A percentile compares a stretch with the other conserved stretches of the same genome.
phyloP scores from a whole-genome alignment of 1,140 invertebrate species.

The Dendrolimus kikuchii region DNA sequence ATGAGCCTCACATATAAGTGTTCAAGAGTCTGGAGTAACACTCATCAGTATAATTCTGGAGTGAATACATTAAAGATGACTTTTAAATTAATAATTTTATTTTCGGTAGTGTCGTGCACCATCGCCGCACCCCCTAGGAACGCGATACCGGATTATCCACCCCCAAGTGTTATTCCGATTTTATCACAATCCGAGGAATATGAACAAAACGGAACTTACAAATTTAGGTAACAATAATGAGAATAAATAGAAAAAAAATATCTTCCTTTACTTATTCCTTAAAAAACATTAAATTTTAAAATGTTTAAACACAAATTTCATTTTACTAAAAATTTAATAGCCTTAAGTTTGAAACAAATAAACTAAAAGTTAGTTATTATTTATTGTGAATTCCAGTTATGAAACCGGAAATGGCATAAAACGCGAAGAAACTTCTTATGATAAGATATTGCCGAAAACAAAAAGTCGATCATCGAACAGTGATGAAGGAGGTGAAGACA shows the following conservation, averaged over 20 bases:
- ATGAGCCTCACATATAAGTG: slow-evolving; percentile 70
- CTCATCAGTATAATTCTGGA: slow-evolving; percentile 48
- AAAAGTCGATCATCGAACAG: slow-evolving; percentile 33
- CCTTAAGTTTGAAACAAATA: not conserved
- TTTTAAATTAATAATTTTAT: slow-evolving; percentile 34
- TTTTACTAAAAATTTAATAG: slow-evolving; percentile 7
- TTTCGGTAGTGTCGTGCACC: slow-evolving; percentile 21
- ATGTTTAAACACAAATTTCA: not conserved
- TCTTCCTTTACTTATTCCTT: not conserved
- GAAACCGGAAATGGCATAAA: slow-evolving; percentile 78
- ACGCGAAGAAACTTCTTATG: slow-evolving; percentile 75
- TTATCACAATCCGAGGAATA: slow-evolving; percentile 67
- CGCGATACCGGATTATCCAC: slow-evolving; percentile 41
- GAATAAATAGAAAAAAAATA: slow-evolving; percentile 1
- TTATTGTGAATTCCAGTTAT: slow-evolving; percentile 55
- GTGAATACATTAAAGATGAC: slow-evolving; percentile 44
- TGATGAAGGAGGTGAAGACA: slow-evolving; percentile 59
- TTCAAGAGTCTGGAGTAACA: slow-evolving; percentile 57
- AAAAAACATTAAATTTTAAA: slow-evolving; percentile 3
- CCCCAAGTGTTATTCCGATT: slow-evolving; percentile 66
- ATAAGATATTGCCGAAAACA: slow-evolving; percentile 68
- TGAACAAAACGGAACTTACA: slow-evolving; percentile 72
- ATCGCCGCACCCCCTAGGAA: slow-evolving; percentile 31
- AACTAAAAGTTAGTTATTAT: slow-evolving; percentile 1
- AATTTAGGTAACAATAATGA: slow-evolving; percentile 51